phyloP scores from a whole-genome alignment of 2,113 vertebrate species.

The Peromyscus maniculatus region DNA sequence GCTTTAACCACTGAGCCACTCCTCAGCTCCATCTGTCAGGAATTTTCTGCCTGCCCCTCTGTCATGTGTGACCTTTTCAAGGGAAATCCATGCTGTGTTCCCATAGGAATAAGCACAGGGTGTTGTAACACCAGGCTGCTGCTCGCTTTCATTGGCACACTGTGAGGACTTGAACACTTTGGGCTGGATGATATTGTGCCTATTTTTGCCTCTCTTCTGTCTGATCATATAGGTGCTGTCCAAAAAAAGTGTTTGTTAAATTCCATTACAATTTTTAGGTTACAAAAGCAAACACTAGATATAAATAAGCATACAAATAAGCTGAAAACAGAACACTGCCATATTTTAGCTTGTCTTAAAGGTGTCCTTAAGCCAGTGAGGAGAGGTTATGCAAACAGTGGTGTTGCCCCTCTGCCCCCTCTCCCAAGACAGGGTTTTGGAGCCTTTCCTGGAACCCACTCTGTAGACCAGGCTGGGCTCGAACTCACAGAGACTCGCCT shows the following conservation, averaged over 20 bases:
- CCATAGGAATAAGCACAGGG: background rate
- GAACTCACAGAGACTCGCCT: too few relatives aligned
- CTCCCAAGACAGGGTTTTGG: too few relatives aligned
- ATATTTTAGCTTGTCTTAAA: background rate
- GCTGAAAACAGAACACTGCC: background rate
- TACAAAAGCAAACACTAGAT: background rate
- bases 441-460: too few relatives aligned
- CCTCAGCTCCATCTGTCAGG: background rate
- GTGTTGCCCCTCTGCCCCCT: background rate
- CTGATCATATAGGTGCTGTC: background rate
- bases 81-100: background rate
- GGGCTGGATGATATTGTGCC: background rate
- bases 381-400: background rate
- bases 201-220: background rate
- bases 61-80: background rate
- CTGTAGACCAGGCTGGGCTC: too few relatives aligned
- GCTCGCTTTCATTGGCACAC: background rate
- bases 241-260: background rate
- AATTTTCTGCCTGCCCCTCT: background rate
- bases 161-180: background rate
- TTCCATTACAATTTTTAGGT: background rate
- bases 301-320: background rate
- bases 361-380: background rate
- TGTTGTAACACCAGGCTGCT: accelerated
- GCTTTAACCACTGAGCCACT: background rate